Conservation (phyloP, 2,888 invertebrate genomes). For the Gymnoscelis rufifasciata region DNA sequence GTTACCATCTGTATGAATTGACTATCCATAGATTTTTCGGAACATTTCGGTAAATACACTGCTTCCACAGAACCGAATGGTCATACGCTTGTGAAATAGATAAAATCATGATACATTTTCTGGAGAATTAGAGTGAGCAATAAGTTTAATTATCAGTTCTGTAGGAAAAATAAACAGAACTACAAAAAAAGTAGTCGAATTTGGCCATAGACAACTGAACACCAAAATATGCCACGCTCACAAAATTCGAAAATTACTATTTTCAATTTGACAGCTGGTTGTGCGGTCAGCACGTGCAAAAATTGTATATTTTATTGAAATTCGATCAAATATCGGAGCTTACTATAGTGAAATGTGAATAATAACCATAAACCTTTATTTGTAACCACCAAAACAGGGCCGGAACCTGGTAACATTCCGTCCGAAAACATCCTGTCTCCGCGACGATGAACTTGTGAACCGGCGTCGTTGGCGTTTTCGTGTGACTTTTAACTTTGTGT, state of each 20-base stretch:
- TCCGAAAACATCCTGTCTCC: constrained; percentile 63
- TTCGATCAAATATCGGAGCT: constrained; percentile 18
- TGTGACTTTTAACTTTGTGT: constrained; percentile 65
- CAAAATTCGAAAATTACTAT: constrained; percentile 44
- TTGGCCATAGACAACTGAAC: constrained; percentile 42
- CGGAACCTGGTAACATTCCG: constrained; percentile 69
- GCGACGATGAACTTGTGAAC: constrained; percentile 75
- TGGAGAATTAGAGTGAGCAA: too few relatives aligned
- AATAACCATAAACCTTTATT: constrained; percentile 26
- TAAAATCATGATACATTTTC: too few relatives aligned
- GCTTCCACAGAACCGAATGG: not conserved
- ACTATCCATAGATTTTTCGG: not conserved
- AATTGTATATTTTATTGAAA: constrained; percentile 23
- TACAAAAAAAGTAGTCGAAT: too few relatives aligned
- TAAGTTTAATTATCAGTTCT: too few relatives aligned
- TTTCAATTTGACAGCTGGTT: constrained; percentile 48
- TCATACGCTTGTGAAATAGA: too few relatives aligned
- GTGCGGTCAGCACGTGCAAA: constrained; percentile 45
- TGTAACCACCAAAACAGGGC: constrained; percentile 34
- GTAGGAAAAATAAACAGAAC: too few relatives aligned
- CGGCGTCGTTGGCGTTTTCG: constrained; percentile 74
- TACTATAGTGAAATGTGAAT: constrained; percentile 35
- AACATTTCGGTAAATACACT: not conserved
- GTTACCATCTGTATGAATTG: not conserved
- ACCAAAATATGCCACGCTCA: constrained; percentile 56